Evolutionary conservation across 2,797 vertebrate species (phyloP).

Genomic region (Caiman crocodilus): DNA sequence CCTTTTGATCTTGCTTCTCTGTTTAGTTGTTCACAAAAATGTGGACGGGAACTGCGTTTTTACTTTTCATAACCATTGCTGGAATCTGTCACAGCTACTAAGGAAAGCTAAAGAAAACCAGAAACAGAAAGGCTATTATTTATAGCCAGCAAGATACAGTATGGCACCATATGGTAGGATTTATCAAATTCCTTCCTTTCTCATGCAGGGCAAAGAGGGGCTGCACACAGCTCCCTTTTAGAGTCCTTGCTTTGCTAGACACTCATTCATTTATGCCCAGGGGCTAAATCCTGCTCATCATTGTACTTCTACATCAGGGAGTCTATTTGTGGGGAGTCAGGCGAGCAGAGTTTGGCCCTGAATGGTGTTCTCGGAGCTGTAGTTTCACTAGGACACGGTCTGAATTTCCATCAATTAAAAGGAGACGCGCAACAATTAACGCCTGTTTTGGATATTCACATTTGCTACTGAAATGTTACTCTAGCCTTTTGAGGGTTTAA

Average conservation of each 20-base stretch:
- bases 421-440: conserved; percentile 38
- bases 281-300: conserved; percentile 46
- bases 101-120: conserved; percentile 68
- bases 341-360: neutral
- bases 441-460: conserved; percentile 10
- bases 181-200: conserved; percentile 70
- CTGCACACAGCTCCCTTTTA: conserved; percentile 38
- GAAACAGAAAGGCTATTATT: conserved; percentile 76
- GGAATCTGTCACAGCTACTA: conserved; percentile 72
- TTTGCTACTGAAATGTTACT: conserved; percentile 35
- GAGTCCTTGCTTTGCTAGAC: conserved; percentile 26
- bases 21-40: neutral
- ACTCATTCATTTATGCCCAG: neutral
- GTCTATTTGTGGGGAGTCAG: conserved; percentile 2
- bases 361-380: neutral
- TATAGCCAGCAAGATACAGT: conserved; percentile 70
- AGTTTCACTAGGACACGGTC: conserved; percentile 52
- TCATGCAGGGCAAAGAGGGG: conserved; percentile 41
- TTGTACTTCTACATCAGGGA: conserved; percentile 29
- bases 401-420: conserved; percentile 67
- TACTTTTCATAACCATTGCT: conserved; percentile 53
- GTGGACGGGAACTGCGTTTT: conserved; percentile 41
- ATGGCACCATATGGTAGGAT: conserved; percentile 79
- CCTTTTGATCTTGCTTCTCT: neutral
- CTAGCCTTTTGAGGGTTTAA: conserved; percentile 34